A percentile compares a stretch with the other conserved stretches of the same genome.
These are phyloP conservation scores for Drosophila flavopinicola DNA, from an alignment of 2,888 invertebrate genomes.

Conservation along the genomic window DNA sequence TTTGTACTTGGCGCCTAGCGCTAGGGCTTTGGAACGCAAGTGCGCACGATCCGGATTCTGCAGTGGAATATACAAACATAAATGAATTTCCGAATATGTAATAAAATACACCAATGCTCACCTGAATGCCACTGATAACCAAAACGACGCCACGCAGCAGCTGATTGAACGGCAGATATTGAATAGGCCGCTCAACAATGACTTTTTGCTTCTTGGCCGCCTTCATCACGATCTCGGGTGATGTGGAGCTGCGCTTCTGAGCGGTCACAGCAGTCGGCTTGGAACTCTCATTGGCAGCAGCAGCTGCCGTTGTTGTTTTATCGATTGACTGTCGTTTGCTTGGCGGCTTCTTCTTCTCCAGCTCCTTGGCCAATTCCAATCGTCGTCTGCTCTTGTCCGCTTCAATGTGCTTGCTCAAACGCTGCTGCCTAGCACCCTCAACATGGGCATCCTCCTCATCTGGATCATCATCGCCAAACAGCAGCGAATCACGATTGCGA, in stretches of 20 bases:
- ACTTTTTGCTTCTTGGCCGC: slow-evolving; percentile 74
- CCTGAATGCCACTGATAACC: slow-evolving; percentile 92
- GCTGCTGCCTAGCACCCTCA: slow-evolving; percentile 70
- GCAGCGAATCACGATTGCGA: slow-evolving; percentile 84
- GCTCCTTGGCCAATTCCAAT: slow-evolving; percentile 61
- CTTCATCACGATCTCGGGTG: slow-evolving; percentile 33
- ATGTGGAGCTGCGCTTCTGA: slow-evolving; percentile 63
- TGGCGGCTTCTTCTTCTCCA: slow-evolving; percentile 56
- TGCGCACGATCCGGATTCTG: slow-evolving; percentile 91
- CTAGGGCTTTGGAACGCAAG: slow-evolving; percentile 88
- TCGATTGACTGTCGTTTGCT: slow-evolving; percentile 36
- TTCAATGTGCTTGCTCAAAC: slow-evolving; percentile 83
- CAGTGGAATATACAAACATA: slow-evolving; percentile 30
- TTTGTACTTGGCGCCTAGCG: slow-evolving; percentile 92
- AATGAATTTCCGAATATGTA: not conserved
- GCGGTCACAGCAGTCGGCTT: slow-evolving; percentile 1
- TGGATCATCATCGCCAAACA: slow-evolving; percentile 85
- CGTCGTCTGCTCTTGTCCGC: slow-evolving; percentile 72
- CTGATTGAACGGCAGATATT: slow-evolving; percentile 86
- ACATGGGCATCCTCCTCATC: slow-evolving; percentile 72
- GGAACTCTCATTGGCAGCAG: slow-evolving; percentile 19
- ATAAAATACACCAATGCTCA: slow-evolving; percentile 9
- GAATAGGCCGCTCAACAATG: slow-evolving; percentile 8
- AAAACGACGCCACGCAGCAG: slow-evolving; percentile 89
- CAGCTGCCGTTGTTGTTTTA: slow-evolving; percentile 11